Base-by-base conservation (phyloP, 2,888 invertebrate species). In the Ophion ventricosus region DNA sequence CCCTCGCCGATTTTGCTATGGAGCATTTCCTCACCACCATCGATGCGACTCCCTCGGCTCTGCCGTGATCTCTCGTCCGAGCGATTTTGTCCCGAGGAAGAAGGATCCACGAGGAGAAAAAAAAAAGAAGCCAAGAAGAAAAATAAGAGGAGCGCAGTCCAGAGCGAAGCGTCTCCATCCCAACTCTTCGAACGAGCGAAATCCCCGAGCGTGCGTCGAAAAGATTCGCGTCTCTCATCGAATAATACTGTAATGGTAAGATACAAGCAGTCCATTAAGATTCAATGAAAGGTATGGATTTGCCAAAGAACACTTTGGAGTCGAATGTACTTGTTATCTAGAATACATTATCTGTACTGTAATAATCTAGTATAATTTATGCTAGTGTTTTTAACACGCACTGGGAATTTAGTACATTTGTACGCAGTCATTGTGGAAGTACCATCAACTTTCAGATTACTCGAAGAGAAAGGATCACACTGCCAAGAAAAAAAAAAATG, bases 51-150 rank as follows among this genome's bases (percentile, higher is more conserved):
- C 26, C 61, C 66, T 64, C 57, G 35, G 20, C 29, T 74, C 63
- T 29, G 40, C 20, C 40, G 56, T 57, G 66, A 66, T 49, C 17
- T 59, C 10, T 26, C 11, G 29, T 40, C 25, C 26, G 20, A 20
- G 40, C 76, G 54, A 14, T 70, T 63, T 72, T 67, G 54, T 81
- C 93, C 17, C 93, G 93, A 57, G 56, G 35, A 75, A 63, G 35
- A 75, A 63, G 63, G 77, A 57, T 63, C 17, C 63, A 64, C 56
- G 11, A 14, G 40, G 29, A 43, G 67, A 11, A 23, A 74, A 35
- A 59, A 20, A 20, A 26, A n/a, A n/a, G n/a, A n/a, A n/a, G n/a
- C n/a, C 35, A 35, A 35, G 35, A 14, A 72, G 14, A 23, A 25
- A 23, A 40, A 35, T 10, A 64, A 43, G 29, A 54, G 17, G 17